Evolutionary conservation across 2,113 vertebrate species (phyloP), one percentile per base, ranked within the genome.

Genomic region (Colaptes auratus): DNA sequence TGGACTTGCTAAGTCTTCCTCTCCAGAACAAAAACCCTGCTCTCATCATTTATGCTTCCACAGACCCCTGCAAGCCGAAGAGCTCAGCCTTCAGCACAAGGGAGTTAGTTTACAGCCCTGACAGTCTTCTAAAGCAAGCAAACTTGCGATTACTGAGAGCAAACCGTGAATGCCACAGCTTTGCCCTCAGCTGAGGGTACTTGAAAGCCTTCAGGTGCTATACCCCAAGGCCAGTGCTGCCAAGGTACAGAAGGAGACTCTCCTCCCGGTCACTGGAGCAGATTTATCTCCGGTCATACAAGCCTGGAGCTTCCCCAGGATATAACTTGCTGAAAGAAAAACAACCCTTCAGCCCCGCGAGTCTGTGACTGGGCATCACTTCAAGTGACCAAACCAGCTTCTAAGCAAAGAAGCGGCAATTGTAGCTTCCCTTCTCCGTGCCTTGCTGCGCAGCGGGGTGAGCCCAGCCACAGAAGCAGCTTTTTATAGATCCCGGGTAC

Each of bases 201-300:
- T 18, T 77, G 50, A 86, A 69, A 88, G 60, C 72, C 35, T 18
- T 27, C 66, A 27, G 9, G 42, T 33, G 31, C 6, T 7, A 33
- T 65, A 39, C 7, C 88, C 42, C n/a, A 24, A 24, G 77, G n/a
- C 28, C 61, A 14, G 20, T 23, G 0, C 56, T 24, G 25, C n/a
- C 39, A n/a, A 52, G 79, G 56, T 6, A 9, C 83, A 12, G 82
- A 7, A 72, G 6, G 33, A 77, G 69, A 25, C 36, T 5, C 28
- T 46, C 15, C 35, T 5, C 12, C 7, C 14, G 14, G 24, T 4
- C 5, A 2, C 1, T 4, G 28, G 24, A 48, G 30, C 61, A 9
- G 12, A 7, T 28, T 28, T 9, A 27, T 14, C 73, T 9, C 58
- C 2, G 0, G 36, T 42, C 61, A 3, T 0, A 17, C 0, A 28